These are phyloP conservation scores for Pterophyllum scalare DNA, from an alignment of 2,113 vertebrate genomes.

Conservation along the genomic window DNA sequence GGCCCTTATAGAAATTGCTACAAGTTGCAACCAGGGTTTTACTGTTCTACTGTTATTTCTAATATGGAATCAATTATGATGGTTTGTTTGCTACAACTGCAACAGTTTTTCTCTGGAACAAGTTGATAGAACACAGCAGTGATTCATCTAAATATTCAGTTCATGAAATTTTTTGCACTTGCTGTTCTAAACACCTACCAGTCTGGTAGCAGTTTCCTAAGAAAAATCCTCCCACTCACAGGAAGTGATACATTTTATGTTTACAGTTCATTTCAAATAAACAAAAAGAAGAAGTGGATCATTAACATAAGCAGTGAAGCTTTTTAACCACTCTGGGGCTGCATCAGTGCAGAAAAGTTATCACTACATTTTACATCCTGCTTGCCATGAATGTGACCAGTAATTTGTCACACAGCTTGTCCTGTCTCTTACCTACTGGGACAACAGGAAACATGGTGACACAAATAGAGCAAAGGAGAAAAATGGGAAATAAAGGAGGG, in stretches of 20 bases:
- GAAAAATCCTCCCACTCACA: slow-evolving; percentile 52
- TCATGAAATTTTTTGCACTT: slow-evolving; percentile 42
- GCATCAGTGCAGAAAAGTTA: neutral
- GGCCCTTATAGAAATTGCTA: neutral
- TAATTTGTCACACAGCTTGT: neutral
- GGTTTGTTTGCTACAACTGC: neutral
- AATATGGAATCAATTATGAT: neutral
- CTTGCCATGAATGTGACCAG: neutral
- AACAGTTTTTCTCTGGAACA: slow-evolving; percentile 3
- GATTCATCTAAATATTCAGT: slow-evolving; percentile 49
- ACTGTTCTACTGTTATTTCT: neutral
- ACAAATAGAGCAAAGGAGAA: neutral
- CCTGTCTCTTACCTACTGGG: neutral
- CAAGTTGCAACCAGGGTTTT: neutral
- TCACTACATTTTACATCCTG: neutral
- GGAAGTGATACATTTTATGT: slow-evolving; percentile 51
- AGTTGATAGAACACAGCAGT: slow-evolving; percentile 21
- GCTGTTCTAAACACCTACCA: slow-evolving; percentile 51
- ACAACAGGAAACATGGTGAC: slow-evolving; percentile 14
- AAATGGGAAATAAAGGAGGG: neutral
- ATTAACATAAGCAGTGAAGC: neutral
- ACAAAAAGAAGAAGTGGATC: slow-evolving; percentile 1
- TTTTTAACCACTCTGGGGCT: neutral
- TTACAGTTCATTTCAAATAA: slow-evolving; percentile 28
- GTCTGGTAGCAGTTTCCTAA: slow-evolving; percentile 51